Percentiles rank a stretch among this genome's conserved stretches.
These are phyloP conservation scores for Colletes collaris DNA, from an alignment of 2,888 invertebrate species.

Conservation along the genomic window DNA sequence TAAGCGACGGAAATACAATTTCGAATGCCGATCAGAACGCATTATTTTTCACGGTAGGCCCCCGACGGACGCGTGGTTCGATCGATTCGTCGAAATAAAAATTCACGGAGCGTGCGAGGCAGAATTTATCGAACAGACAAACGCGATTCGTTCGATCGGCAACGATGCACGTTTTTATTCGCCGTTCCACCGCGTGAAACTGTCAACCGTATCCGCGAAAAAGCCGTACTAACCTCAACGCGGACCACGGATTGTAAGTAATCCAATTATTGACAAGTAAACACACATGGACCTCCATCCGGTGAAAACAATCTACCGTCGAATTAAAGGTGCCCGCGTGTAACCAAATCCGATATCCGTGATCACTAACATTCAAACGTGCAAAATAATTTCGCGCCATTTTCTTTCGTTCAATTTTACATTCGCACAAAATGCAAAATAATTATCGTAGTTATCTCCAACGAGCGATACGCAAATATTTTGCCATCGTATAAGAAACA, in stretches of 20 bases:
- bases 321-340: slow-evolving; percentile 21
- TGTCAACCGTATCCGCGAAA: slow-evolving; percentile 22
- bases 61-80: too few relatives aligned
- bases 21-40: too few relatives aligned
- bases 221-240: slow-evolving; percentile 26
- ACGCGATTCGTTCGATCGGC: not conserved
- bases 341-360: slow-evolving; percentile 20
- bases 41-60: not conserved
- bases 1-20: too few relatives aligned
- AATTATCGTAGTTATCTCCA: too few relatives aligned
- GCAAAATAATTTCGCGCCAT: not conserved
- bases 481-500: too few relatives aligned
- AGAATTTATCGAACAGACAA: not conserved
- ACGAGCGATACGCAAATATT: too few relatives aligned
- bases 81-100: not conserved
- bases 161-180: slow-evolving; percentile 16
- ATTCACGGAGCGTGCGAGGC: not conserved
- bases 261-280: slow-evolving; percentile 61
- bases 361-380: not conserved
- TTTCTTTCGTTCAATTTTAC: too few relatives aligned
- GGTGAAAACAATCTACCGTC: slow-evolving; percentile 20
- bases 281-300: slow-evolving; percentile 27
- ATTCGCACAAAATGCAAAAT: too few relatives aligned
- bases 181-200: slow-evolving; percentile 13
- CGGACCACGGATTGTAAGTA: slow-evolving; percentile 29